Evolutionary conservation across 2,797 vertebrate genomes (phyloP).

Genomic region (Lagodon rhomboides): DNA sequence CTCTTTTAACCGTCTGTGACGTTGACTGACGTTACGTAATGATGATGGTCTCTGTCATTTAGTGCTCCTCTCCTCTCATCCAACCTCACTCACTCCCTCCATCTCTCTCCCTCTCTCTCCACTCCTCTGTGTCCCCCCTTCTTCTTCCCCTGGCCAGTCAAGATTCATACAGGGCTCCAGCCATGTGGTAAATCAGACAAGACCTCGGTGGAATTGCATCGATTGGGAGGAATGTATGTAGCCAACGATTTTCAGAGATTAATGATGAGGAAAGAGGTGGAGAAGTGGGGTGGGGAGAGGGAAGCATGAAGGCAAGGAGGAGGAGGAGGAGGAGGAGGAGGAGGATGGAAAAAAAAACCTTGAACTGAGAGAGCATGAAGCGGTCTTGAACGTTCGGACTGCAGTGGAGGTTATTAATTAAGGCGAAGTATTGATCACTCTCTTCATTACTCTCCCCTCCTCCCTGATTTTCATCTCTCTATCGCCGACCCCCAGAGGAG

Average conservation of each 20-base stretch:
- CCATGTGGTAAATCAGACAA: conserved; percentile 84
- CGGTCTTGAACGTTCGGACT: conserved; percentile 63
- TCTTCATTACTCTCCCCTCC: conserved; percentile 74
- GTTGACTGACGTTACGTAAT: conserved; percentile 69
- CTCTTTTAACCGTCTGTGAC: conserved; percentile 36
- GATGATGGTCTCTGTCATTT: conserved; percentile 71
- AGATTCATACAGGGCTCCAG: conserved; percentile 80
- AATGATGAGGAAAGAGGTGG: conserved; percentile 79
- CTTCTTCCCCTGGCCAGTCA: conserved; percentile 66
- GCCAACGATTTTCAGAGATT: conserved; percentile 85
- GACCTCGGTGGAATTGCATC: conserved; percentile 83
- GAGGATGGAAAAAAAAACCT: not conserved
- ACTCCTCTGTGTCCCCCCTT: conserved; percentile 26
- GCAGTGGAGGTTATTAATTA: conserved; percentile 80
- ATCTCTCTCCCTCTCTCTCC: conserved; percentile 32
- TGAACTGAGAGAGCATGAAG: conserved; percentile 61
- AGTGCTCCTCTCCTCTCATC: conserved; percentile 51
- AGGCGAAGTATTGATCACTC: conserved; percentile 74
- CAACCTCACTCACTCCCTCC: conserved; percentile 16
- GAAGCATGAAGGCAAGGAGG: conserved; percentile 44
- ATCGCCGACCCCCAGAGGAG: conserved; percentile 65
- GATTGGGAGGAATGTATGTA: conserved; percentile 84
- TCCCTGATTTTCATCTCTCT: conserved; percentile 71
- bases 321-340: conserved; percentile 47
- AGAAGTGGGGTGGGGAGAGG: conserved; percentile 62